A percentile compares a stretch with the other conserved stretches of the same genome.
phyloP scores from a whole-genome alignment of 2,797 vertebrate species.

The Tolypeutes matacus region DNA sequence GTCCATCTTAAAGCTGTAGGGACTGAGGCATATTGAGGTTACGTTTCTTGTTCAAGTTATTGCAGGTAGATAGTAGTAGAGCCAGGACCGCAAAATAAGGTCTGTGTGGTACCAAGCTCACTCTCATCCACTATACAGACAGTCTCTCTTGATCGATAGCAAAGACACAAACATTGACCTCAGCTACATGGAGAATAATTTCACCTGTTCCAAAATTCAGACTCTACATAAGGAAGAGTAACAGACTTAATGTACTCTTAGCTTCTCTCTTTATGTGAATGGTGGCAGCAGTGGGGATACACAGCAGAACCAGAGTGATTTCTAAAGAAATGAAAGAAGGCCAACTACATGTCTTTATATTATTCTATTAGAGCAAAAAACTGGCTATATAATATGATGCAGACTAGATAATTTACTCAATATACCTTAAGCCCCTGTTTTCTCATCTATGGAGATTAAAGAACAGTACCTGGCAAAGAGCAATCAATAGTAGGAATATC shows the following conservation, averaged over 20 bases:
- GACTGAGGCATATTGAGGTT: not conserved
- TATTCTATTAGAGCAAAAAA: not conserved
- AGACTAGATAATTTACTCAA: not conserved
- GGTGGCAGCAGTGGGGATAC: not conserved
- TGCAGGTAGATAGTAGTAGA: not conserved
- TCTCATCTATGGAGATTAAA: not conserved
- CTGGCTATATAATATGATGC: not conserved
- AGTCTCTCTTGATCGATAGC: not conserved
- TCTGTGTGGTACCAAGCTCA: not conserved
- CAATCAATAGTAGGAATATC: not conserved
- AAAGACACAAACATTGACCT: not conserved
- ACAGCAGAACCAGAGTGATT: not conserved
- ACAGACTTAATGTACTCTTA: not conserved
- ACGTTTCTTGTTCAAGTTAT: not conserved
- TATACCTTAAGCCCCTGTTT: not conserved
- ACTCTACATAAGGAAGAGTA: not conserved
- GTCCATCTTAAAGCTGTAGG: not conserved
- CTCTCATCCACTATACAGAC: not conserved
- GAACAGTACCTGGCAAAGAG: not conserved
- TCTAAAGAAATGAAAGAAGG: conserved; percentile 36
- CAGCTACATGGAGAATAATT: not conserved
- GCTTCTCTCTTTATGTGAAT: not conserved
- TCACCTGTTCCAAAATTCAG: conserved; percentile 19
- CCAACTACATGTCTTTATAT: not conserved
- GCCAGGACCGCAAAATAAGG: not conserved